Evolutionary conservation across 2,113 vertebrate species (phyloP).

Genomic region (Arothron firmamentum): DNA sequence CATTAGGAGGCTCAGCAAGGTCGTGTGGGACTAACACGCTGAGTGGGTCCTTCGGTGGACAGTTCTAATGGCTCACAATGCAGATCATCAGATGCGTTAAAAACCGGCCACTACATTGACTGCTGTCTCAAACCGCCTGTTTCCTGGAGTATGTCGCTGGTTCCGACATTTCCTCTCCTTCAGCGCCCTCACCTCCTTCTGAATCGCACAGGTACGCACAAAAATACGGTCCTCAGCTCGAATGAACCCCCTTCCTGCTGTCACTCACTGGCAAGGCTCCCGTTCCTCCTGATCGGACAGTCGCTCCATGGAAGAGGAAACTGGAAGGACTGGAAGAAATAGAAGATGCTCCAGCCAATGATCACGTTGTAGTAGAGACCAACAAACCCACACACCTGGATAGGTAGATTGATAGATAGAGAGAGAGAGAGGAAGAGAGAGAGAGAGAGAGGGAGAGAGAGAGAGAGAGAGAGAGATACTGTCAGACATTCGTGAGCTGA

Average conservation of each 20-base stretch:
- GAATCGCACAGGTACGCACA: constrained; percentile 41
- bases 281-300: constrained; percentile 87
- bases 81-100: no score
- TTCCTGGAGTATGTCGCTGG: background rate
- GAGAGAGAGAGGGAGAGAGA: constrained; percentile 1
- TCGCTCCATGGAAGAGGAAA: constrained; percentile 95
- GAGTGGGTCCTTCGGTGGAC: no score
- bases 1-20: no score
- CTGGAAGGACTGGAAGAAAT: constrained; percentile 99
- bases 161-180: background rate
- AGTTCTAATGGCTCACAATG: no score
- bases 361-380: constrained; percentile 98
- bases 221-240: background rate
- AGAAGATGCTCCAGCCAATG: constrained; percentile 98
- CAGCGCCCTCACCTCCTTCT: constrained; percentile 6
- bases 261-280: constrained; percentile 81
- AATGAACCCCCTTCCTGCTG: background rate
- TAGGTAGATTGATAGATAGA: constrained; percentile 1
- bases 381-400: constrained; percentile 92
- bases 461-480: constrained; percentile 13
- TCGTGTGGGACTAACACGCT: no score
- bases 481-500: constrained; percentile 56
- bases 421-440: background rate
- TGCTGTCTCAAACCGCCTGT: no score
- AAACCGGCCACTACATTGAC: no score